These are phyloP conservation scores for Solenodon paradoxus DNA, from an alignment of 2,113 vertebrate genomes.

Conservation along the genomic window DNA sequence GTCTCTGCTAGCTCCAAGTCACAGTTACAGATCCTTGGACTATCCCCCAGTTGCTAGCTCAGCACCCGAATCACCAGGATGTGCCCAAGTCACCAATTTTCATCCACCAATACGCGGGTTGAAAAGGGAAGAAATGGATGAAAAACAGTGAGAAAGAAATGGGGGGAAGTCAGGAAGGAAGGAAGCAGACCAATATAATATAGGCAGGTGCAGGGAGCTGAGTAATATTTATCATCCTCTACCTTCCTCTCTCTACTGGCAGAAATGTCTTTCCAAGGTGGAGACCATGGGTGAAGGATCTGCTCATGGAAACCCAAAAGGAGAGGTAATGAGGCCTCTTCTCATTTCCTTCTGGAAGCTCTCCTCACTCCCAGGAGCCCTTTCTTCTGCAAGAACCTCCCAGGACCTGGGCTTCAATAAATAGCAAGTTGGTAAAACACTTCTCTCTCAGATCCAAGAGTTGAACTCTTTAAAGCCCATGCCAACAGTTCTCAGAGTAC, in stretches of 20 bases:
- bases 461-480: not conserved
- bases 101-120: not conserved
- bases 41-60: too few species aligned
- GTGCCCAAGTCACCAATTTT: not conserved
- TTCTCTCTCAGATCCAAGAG: not conserved
- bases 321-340: not conserved
- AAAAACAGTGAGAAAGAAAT: not conserved
- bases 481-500: not conserved
- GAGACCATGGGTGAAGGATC: not conserved
- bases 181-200: not conserved
- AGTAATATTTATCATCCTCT: not conserved
- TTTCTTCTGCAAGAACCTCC: conserved; percentile 8
- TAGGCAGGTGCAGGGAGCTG: too few species aligned
- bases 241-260: not conserved
- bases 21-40: too few species aligned
- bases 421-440: not conserved
- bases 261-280: not conserved
- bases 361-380: not conserved
- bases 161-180: not conserved
- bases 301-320: not conserved
- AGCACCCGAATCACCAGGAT: too few species aligned
- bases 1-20: too few species aligned
- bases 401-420: conserved; percentile 25
- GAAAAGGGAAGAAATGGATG: not conserved
- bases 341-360: not conserved